Conservation (phyloP, 1,140 invertebrate species). For the Aphaenogaster ashmeadi region DNA sequence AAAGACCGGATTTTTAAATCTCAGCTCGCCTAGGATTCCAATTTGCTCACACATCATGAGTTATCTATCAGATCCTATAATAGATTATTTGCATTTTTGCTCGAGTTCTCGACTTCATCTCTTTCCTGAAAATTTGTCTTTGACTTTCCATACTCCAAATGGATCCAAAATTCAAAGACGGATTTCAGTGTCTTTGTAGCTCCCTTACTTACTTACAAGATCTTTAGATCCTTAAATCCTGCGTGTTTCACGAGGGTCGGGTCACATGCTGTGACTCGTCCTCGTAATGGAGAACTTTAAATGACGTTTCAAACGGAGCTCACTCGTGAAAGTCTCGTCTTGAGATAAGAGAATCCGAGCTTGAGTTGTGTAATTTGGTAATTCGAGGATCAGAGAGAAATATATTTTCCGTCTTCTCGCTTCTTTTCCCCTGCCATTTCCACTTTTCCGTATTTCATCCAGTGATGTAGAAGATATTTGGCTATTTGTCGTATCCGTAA, state of each 20-base stretch:
- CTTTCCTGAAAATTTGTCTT: conserved; percentile 7
- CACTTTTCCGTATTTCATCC: conserved; percentile 7
- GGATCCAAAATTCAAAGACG: conserved; percentile 4
- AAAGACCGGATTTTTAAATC: neutral
- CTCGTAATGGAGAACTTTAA: conserved; percentile 57
- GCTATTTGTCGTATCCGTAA: conserved; percentile 4
- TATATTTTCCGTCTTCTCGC: conserved; percentile 49
- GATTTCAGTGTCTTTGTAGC: conserved; percentile 15
- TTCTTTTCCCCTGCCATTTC: neutral
- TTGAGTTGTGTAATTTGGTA: conserved; percentile 69
- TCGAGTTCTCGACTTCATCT: neutral
- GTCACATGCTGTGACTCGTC: conserved; percentile 51
- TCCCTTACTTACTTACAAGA: conserved; percentile 30
- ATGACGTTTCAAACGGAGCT: conserved; percentile 60
- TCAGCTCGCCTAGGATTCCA: neutral
- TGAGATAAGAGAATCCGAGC: conserved; percentile 31
- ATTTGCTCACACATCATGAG: neutral
- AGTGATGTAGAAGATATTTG: conserved; percentile 2
- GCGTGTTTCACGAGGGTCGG: conserved; percentile 47
- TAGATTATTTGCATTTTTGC: conserved; percentile 8
- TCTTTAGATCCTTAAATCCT: conserved; percentile 48
- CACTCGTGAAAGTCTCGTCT: conserved; percentile 50
- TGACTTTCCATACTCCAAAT: neutral
- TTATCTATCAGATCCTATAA: neutral
- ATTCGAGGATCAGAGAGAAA: conserved; percentile 65